These are phyloP conservation scores for Aplodontia rufa DNA, from an alignment of 2,113 vertebrate genomes.

Conservation along the genomic window DNA sequence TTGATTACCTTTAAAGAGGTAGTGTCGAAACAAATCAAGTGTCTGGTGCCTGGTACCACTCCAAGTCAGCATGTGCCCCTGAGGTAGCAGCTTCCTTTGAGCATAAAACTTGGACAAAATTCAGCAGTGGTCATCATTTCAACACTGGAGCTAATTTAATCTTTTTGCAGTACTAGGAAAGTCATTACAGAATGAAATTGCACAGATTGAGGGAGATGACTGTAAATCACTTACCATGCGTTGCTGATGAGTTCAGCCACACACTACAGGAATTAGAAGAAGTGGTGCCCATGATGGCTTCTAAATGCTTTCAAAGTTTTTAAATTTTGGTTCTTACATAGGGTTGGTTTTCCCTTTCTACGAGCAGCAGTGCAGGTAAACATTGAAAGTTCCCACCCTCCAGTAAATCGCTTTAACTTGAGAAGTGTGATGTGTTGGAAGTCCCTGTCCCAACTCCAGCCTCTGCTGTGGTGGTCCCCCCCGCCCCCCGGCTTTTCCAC, in stretches of 20 bases:
- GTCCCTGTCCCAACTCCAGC: not conserved
- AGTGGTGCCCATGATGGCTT: not conserved
- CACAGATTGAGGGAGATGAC: not conserved
- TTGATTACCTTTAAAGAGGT: not conserved
- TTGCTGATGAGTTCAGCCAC: slow-evolving; percentile 1
- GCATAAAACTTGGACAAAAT: not conserved
- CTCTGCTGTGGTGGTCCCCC: no score
- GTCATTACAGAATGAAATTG: not conserved
- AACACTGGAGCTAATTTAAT: slow-evolving; percentile 45
- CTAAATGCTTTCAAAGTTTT: not conserved
- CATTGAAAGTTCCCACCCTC: no score
- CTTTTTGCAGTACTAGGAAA: not conserved
- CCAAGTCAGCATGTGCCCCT: not conserved
- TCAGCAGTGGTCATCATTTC: slow-evolving; percentile 56
- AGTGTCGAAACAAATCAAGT: not conserved
- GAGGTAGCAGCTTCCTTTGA: not conserved
- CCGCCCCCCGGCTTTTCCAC: not conserved
- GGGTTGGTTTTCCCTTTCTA: not conserved
- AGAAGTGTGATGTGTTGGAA: not conserved
- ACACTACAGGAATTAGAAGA: not conserved
- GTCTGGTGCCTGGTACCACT: not conserved
- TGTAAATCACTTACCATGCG: not conserved
- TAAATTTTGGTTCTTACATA: not conserved
- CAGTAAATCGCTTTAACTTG: not conserved
- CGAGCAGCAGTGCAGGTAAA: not conserved